Evolutionary conservation across 2,888 invertebrate genomes (phyloP).

Genomic region (Hypolimnas misippus): DNA sequence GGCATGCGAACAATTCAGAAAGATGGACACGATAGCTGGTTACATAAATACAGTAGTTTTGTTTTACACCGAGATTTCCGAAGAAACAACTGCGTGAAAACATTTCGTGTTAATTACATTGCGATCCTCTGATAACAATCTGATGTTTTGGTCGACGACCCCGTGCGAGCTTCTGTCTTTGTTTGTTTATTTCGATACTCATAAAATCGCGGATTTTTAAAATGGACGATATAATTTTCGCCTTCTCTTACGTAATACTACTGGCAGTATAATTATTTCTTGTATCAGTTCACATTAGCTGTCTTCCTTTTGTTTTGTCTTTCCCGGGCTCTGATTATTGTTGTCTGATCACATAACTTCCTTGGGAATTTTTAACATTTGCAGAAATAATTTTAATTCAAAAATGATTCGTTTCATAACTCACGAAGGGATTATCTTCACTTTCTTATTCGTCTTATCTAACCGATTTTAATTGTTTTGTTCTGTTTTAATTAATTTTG

Average conservation of each 20-base stretch:
- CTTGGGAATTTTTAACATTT: conserved; percentile 54
- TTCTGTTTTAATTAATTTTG: conserved; percentile 12
- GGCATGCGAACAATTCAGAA: conserved; percentile 13
- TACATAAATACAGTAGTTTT: conserved; percentile 25
- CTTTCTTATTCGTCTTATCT: conserved; percentile 50
- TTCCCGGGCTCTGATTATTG: conserved; percentile 33
- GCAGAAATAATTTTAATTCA: conserved; percentile 23
- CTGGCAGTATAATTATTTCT: conserved; percentile 19
- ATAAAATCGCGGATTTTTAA: neutral
- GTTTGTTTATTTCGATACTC: conserved; percentile 6
- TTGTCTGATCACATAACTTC: conserved; percentile 54
- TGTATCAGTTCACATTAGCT: conserved; percentile 20
- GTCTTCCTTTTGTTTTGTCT: conserved; percentile 26
- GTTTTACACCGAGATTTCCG: conserved; percentile 34
- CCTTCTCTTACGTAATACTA: conserved; percentile 22
- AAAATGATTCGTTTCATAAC: conserved; percentile 38
- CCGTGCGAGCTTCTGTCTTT: conserved; percentile 62
- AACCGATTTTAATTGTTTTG: conserved; percentile 17
- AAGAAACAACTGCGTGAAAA: conserved; percentile 55
- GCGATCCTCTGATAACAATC: conserved; percentile 68
- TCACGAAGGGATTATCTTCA: conserved; percentile 54
- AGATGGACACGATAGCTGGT: conserved; percentile 21
- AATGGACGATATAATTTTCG: neutral
- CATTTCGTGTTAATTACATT: conserved; percentile 65
- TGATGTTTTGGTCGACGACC: conserved; percentile 62